Conservation (phyloP, 2,113 vertebrate species). For the Psilopogon haemacephalus region DNA sequence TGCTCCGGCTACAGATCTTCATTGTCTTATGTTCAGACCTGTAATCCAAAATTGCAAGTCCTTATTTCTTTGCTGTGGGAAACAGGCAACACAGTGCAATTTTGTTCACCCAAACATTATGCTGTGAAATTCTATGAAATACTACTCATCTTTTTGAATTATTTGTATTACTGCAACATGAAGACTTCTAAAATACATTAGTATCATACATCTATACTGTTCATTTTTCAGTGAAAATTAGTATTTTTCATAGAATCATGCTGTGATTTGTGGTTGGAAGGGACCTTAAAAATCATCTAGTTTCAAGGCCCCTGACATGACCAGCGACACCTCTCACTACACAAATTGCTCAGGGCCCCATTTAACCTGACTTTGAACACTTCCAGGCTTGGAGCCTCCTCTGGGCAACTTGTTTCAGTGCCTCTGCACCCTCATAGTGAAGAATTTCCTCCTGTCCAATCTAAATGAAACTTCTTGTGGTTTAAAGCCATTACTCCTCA, state of each 20-base stretch:
- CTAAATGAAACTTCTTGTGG: too few species aligned
- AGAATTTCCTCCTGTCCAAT: too few species aligned
- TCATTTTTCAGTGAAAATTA: background rate
- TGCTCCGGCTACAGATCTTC: background rate
- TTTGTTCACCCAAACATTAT: background rate
- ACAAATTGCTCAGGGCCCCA: too few species aligned
- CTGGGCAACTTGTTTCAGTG: too few species aligned
- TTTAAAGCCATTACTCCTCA: too few species aligned
- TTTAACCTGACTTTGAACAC: too few species aligned
- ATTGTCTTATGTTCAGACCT: background rate
- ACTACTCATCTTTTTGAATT: background rate
- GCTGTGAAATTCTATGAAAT: background rate
- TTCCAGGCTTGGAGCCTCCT: too few species aligned
- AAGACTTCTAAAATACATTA: background rate
- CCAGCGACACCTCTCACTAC: too few species aligned
- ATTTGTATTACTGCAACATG: background rate
- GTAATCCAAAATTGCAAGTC: background rate
- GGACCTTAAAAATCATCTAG: too few species aligned
- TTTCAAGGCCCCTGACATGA: too few species aligned
- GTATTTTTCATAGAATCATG: background rate
- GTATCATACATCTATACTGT: background rate
- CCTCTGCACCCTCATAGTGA: too few species aligned
- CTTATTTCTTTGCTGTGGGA: background rate
- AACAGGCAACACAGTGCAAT: background rate
- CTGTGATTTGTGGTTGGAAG: too few species aligned